phyloP scores from a whole-genome alignment of 2,888 invertebrate genomes.

The Campaea margaritaria region DNA sequence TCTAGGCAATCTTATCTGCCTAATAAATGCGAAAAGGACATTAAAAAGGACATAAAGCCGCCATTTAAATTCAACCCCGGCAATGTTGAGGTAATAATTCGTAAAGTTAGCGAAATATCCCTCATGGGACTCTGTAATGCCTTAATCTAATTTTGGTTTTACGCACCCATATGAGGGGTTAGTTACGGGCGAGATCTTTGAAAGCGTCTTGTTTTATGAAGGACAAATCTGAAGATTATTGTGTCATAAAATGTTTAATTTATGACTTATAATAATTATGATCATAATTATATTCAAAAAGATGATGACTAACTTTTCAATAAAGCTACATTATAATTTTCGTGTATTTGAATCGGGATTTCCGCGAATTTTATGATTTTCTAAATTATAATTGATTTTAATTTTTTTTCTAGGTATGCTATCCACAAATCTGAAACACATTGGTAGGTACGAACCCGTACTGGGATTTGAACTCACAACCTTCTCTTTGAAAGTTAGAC shows the following conservation, averaged over 20 bases:
- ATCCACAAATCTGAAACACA: no score
- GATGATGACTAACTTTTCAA: no score
- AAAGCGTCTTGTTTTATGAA: conserved; percentile 9
- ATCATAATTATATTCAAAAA: no score
- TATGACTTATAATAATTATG: no score
- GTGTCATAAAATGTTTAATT: neutral
- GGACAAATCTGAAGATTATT: neutral
- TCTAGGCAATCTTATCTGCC: neutral
- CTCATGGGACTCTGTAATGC: conserved; percentile 38
- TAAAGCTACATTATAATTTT: no score
- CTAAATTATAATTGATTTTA: no score
- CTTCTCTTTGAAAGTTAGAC: no score
- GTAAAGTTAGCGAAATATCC: conserved; percentile 41
- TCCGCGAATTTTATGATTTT: no score
- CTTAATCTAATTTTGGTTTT: conserved; percentile 41
- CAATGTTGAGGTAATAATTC: conserved; percentile 44
- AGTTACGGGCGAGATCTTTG: conserved; percentile 5
- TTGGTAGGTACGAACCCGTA: no score
- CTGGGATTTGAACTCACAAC: no score
- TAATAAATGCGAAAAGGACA: conserved; percentile 35
- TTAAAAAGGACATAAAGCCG: conserved; percentile 45
- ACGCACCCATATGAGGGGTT: conserved; percentile 8
- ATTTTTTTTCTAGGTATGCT: no score
- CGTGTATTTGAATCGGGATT: no score
- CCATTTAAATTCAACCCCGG: conserved; percentile 30